Evolutionary conservation across 1,140 invertebrate genomes (phyloP).

Genomic region (Cotesia typhae): DNA sequence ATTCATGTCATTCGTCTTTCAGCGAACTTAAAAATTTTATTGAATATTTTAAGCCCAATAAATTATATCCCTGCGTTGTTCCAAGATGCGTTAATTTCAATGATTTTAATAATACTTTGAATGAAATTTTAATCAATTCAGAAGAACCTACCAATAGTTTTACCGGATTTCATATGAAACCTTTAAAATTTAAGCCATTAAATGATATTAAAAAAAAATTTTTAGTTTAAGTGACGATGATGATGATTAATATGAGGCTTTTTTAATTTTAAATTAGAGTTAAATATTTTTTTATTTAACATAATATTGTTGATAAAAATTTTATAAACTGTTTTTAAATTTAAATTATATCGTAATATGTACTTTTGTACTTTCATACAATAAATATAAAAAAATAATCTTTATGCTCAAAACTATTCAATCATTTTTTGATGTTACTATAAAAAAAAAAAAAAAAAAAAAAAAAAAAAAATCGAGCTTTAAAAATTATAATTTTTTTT

Average conservation of each 20-base stretch:
- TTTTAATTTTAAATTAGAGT: neutral
- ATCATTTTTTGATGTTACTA: neutral
- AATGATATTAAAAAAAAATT: constrained; percentile 41
- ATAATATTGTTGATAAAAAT: no score
- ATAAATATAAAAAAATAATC: neutral
- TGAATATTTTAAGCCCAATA: constrained; percentile 65
- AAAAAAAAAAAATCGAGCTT: neutral
- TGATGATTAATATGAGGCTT: constrained; percentile 35
- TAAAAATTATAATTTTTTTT: neutral
- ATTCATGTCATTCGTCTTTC: constrained; percentile 72
- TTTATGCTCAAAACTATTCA: neutral
- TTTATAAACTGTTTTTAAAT: neutral
- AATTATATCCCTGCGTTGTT: constrained; percentile 66
- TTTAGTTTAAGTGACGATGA: constrained; percentile 47
- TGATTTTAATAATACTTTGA: constrained; percentile 35
- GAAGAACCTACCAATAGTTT: constrained; percentile 11
- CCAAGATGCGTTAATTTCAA: constrained; percentile 34
- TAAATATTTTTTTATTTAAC: no score
- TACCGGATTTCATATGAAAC: constrained; percentile 25
- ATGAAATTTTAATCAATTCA: constrained; percentile 40
- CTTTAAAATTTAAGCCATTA: constrained; percentile 34
- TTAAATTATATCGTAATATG: neutral
- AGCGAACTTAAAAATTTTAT: constrained; percentile 68
- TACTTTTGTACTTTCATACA: neutral
- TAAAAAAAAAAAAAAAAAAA: neutral